Conservation (phyloP, 2,797 vertebrate species). For the Acridotheres tristis region DNA sequence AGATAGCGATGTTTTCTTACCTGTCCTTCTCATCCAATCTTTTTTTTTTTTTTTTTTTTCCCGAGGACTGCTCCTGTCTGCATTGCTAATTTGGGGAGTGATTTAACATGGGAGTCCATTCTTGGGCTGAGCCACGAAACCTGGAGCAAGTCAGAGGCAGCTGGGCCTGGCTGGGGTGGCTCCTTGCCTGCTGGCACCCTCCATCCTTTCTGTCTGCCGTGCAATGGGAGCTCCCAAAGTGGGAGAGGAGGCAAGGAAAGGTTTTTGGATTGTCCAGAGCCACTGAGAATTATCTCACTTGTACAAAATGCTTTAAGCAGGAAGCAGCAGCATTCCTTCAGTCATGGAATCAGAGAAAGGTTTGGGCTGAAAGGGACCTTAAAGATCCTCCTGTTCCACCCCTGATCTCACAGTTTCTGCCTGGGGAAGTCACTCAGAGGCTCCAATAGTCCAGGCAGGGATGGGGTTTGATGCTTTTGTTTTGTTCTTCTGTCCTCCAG, state of each 20-base stretch:
- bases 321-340: neutral
- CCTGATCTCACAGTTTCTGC: neutral
- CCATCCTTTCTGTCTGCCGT: neutral
- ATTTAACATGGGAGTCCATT: neutral
- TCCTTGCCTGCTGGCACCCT: neutral
- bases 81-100: neutral
- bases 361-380: neutral
- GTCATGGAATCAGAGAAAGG: fast-evolving
- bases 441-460: neutral
- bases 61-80: neutral
- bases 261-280: neutral
- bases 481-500: neutral
- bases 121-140: neutral
- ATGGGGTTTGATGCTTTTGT: neutral
- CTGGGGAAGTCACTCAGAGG: neutral
- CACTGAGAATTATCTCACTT: neutral
- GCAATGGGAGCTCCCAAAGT: neutral
- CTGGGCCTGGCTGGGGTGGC: neutral
- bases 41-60: neutral
- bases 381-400: neutral
- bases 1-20: neutral
- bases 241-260: neutral
- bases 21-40: neutral
- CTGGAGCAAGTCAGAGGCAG: neutral
- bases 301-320: neutral